Conservation (phyloP, 2,113 vertebrate species). For the Channa argus region DNA sequence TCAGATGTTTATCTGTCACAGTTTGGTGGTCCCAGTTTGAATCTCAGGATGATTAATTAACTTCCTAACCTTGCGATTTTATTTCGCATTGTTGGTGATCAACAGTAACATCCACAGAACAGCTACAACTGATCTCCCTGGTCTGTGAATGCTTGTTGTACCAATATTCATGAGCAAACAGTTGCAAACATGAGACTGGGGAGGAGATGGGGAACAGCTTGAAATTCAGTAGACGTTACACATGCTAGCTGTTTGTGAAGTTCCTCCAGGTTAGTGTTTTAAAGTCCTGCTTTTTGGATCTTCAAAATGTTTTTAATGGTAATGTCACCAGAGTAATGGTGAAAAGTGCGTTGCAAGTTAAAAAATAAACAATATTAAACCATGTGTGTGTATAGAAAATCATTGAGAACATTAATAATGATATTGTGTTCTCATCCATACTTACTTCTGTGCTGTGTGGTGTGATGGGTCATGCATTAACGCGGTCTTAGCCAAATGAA, state of each 20-base stretch:
- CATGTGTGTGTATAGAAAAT: slow-evolving; percentile 9
- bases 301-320: slow-evolving; percentile 2
- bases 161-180: not conserved
- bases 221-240: too few species aligned
- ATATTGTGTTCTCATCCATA: slow-evolving; percentile 50
- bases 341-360: slow-evolving; percentile 48
- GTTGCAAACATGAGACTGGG: not conserved
- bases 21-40: not conserved
- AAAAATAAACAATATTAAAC: slow-evolving; percentile 42
- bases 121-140: not conserved
- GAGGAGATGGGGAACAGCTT: not conserved
- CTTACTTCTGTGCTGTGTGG: slow-evolving; percentile 46
- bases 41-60: not conserved
- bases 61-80: not conserved
- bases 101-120: not conserved
- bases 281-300: not conserved
- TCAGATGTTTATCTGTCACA: not conserved
- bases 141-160: not conserved
- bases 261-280: not conserved
- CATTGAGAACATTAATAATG: slow-evolving; percentile 42
- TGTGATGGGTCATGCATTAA: slow-evolving; percentile 53
- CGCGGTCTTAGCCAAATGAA: slow-evolving; percentile 46
- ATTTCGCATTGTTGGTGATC: not conserved
- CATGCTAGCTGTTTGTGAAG: not conserved
- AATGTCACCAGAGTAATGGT: slow-evolving; percentile 15